Percentiles rank a stretch among this genome's conserved stretches.
phyloP scores from a whole-genome alignment of 2,888 invertebrate species.

The Parnassius mnemosyne region DNA sequence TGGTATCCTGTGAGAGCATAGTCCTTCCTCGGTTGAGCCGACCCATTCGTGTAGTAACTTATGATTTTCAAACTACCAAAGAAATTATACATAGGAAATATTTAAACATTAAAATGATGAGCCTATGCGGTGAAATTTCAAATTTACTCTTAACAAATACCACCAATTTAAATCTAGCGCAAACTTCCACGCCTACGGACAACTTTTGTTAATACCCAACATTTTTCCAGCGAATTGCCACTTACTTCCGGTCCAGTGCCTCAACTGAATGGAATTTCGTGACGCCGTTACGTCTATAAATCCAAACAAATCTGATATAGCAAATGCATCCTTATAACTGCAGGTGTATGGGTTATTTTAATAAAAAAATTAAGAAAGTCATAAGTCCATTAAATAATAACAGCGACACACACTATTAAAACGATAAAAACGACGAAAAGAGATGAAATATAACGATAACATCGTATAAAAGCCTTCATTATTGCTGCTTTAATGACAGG shows the following conservation, averaged over 20 bases:
- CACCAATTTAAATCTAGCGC: no score
- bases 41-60: no score
- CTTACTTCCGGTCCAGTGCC: constrained; percentile 19
- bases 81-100: no score
- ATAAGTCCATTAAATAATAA: constrained; percentile 12
- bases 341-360: constrained; percentile 1
- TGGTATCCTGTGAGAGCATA: no score
- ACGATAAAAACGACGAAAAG: constrained; percentile 11
- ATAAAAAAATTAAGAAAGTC: neutral
- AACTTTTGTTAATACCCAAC: constrained; percentile 6
- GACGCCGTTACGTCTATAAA: constrained; percentile 5
- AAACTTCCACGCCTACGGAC: neutral
- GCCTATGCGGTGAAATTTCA: no score
- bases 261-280: constrained; percentile 17
- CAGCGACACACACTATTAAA: constrained; percentile 15
- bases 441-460: constrained; percentile 5
- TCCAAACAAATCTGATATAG: neutral
- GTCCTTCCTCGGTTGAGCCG: no score
- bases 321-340: constrained; percentile 1
- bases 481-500: neutral
- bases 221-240: constrained; percentile 15
- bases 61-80: no score
- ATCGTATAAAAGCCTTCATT: constrained; percentile 3
- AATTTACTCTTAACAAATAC: no score
- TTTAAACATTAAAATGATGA: no score